Base-by-base conservation (phyloP, 53 echinoderm and acorn worm species). In the Astropecten irregularis region DNA sequence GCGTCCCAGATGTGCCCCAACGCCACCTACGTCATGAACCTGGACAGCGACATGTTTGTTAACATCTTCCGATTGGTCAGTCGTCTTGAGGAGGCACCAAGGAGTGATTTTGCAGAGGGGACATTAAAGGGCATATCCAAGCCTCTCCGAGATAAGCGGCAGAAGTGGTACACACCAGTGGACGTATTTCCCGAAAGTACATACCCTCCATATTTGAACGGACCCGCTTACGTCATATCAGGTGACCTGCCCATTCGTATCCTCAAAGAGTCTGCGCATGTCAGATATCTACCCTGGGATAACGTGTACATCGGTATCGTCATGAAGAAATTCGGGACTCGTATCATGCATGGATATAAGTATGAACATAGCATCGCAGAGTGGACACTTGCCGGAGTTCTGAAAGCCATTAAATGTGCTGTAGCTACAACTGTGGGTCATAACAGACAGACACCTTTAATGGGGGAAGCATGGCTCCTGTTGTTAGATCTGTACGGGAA, bases 201-300 rank as follows among this genome's bases (percentile, higher is more conserved):
- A 3, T 89, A 84, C 42, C 89, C 89, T 53, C 89, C 84, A 40
- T 89, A 84, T 66, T 56, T 84, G 51, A 73, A 84, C 9, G 89
- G 89, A 20, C 84, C 84, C 15, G 89, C 89, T 10, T 84, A 84
- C 48, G 64, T 89, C 66, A 73, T 89, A 54, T 84, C 89, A 36
- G 83, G 76, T 35, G 89, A 89, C 73, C 51, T 89, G 19, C 83
- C 84, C 13, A 66, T 28, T 26, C 63, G 66, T 32, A 52, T 89
- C 21, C 76, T 73, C 56, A 64, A 54, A 8, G 66, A 40, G 9
- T 77, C 84, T 10, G 52, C 50, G 68, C 54, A 73, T 21, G 84
- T 67, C 23, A 56, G 84, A 0, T 76, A 73, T 68, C 38, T 84
- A 40, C 53, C 76, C 25, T 74, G 84, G 74, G 89, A 89, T 23